phyloP scores from a whole-genome alignment of 2,113 vertebrate genomes.

The Thermophis baileyi region DNA sequence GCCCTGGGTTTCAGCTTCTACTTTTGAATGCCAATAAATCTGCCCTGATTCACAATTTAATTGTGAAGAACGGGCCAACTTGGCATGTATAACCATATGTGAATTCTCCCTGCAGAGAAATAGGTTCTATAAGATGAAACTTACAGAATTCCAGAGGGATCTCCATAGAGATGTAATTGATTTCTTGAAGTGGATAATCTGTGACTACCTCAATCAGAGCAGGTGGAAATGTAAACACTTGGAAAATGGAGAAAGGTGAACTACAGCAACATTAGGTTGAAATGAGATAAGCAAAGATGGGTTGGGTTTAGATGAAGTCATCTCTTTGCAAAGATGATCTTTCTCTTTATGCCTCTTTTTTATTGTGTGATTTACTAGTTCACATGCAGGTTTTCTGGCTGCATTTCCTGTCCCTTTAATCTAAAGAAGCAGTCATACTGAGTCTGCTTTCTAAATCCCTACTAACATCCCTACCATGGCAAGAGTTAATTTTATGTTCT shows the following conservation, averaged over 20 bases:
- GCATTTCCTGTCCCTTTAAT: not conserved
- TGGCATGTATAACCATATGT: not conserved
- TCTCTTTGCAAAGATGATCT: not conserved
- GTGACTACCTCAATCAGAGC: not conserved
- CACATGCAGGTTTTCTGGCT: not conserved
- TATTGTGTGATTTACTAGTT: not conserved
- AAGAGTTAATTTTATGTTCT: not conserved
- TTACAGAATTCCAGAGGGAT: not conserved
- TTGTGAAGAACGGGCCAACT: not conserved
- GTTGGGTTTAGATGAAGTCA: not conserved
- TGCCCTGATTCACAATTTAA: not conserved
- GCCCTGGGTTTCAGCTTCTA: not conserved
- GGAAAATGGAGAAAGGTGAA: not conserved
- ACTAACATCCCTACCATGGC: too few relatives aligned
- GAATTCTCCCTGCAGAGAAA: not conserved
- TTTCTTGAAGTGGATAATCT: not conserved
- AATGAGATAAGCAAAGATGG: not conserved
- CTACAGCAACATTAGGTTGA: not conserved
- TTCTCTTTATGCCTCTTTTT: not conserved
- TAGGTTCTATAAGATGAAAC: not conserved
- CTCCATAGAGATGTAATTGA: not conserved
- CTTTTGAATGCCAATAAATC: not conserved
- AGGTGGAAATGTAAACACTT: not conserved
- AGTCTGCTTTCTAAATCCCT: not conserved
- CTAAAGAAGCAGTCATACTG: not conserved